Evolutionary conservation across 2,113 vertebrate species (phyloP).

Genomic region (Ochotona curzoniae): DNA sequence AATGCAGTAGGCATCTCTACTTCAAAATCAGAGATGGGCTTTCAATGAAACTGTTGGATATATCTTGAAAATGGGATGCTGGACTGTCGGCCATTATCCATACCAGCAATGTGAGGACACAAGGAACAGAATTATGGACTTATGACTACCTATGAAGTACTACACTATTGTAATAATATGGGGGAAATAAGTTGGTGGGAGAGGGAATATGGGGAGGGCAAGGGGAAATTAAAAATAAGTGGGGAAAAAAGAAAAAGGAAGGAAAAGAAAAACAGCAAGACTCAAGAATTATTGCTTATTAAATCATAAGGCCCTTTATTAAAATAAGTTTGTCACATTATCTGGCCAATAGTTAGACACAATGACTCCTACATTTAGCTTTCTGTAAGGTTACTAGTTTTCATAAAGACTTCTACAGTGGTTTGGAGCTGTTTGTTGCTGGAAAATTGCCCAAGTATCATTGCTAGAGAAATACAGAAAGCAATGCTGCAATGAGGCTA

Average conservation of each 20-base stretch:
- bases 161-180: no score
- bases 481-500: background rate
- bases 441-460: background rate
- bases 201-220: no score
- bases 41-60: no score
- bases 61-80: no score
- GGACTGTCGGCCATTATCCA: no score
- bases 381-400: background rate
- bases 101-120: no score
- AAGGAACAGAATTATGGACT: no score
- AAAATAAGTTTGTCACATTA: constrained; percentile 50
- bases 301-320: constrained; percentile 49
- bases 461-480: background rate
- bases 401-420: background rate
- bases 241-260: background rate
- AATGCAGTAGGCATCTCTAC: no score
- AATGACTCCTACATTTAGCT: background rate
- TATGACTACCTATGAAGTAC: no score
- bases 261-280: constrained; percentile 60
- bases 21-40: no score
- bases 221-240: no score
- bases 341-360: constrained; percentile 57
- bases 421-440: constrained; percentile 12
- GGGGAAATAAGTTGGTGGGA: no score
- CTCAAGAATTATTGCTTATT: background rate